Evolutionary conservation across 2,113 vertebrate genomes (phyloP).

Genomic region (Malurus cyaneus): DNA sequence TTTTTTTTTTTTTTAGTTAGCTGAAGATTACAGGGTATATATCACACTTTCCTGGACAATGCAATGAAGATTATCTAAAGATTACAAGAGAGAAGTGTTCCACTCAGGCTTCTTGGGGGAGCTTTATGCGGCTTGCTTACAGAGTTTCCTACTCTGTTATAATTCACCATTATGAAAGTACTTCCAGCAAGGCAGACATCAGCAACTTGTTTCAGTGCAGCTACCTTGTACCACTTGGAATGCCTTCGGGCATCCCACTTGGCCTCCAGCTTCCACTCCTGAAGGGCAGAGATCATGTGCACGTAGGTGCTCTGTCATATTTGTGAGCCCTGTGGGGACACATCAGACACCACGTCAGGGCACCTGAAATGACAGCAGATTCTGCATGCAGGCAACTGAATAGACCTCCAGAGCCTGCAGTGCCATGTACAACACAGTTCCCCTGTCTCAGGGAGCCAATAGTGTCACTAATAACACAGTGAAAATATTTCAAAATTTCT

Average conservation of each 20-base stretch:
- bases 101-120: not conserved
- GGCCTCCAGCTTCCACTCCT: not conserved
- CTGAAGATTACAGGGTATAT: not conserved
- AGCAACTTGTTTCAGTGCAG: not conserved
- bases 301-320: not conserved
- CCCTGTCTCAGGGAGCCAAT: not conserved
- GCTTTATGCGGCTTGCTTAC: not conserved
- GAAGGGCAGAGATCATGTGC: slow-evolving; percentile 10
- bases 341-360: not conserved
- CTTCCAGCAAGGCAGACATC: not conserved
- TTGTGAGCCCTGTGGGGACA: not conserved
- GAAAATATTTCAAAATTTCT: not conserved
- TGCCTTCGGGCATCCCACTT: not conserved
- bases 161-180: not conserved
- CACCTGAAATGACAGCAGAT: not conserved
- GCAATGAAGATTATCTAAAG: not conserved
- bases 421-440: not conserved
- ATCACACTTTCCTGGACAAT: not conserved
- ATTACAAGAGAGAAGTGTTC: not conserved
- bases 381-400: not conserved
- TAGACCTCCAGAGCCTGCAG: not conserved
- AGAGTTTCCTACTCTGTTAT: not conserved
- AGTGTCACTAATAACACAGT: not conserved
- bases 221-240: not conserved
- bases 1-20: no score